phyloP scores from a whole-genome alignment of 2,113 vertebrate species.

The Perognathus longimembris region DNA sequence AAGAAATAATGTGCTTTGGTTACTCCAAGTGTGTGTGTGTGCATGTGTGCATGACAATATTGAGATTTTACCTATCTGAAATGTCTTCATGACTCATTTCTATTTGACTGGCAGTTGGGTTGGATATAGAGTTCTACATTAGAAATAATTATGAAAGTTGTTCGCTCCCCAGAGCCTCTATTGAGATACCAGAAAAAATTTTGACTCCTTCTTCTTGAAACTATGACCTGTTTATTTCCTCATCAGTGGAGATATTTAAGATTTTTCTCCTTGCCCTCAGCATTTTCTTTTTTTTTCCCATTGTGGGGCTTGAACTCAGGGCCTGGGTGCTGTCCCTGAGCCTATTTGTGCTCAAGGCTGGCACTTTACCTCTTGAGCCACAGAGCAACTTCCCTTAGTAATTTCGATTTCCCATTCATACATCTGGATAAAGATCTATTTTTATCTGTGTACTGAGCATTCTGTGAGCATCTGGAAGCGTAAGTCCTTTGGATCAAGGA shows the following conservation, averaged over 20 bases:
- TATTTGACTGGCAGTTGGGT: slow-evolving; percentile 12
- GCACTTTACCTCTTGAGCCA: too few species aligned
- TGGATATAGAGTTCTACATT: slow-evolving; percentile 37
- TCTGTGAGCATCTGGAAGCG: slow-evolving; percentile 34
- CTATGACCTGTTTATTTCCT: slow-evolving; percentile 4
- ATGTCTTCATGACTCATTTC: slow-evolving; percentile 1
- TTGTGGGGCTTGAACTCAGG: too few species aligned
- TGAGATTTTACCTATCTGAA: slow-evolving; percentile 1
- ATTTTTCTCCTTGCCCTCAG: neutral
- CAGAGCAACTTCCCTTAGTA: neutral
- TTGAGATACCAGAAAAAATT: slow-evolving; percentile 37
- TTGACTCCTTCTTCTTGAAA: slow-evolving; percentile 1
- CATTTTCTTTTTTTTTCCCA: too few species aligned
- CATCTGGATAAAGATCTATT: neutral
- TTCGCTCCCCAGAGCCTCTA: neutral
- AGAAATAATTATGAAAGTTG: slow-evolving; percentile 53
- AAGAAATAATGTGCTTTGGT: slow-evolving; percentile 7
- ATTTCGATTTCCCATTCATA: neutral
- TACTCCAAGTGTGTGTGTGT: neutral
- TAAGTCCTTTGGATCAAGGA: neutral
- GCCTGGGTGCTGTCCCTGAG: too few species aligned
- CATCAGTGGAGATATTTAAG: neutral
- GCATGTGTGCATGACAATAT: neutral
- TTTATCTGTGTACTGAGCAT: neutral
- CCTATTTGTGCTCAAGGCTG: too few species aligned